Evolutionary conservation across 1,140 invertebrate genomes (phyloP).

Genomic region (Hypothenemus hampei): DNA sequence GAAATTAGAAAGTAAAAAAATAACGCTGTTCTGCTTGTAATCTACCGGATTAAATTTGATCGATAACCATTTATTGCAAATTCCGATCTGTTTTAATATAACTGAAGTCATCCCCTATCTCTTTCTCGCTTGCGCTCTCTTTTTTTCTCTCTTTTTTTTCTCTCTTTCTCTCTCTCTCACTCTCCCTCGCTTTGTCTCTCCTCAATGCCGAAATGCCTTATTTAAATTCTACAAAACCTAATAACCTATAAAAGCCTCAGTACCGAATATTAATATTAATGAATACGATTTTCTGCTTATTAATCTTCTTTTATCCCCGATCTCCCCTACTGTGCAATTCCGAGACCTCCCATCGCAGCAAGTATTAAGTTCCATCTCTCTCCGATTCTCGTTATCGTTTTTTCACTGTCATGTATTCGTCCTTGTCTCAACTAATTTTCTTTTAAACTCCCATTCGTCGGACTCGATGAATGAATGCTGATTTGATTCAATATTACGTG

Average conservation of each 20-base stretch:
- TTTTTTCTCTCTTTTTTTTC: too few species aligned
- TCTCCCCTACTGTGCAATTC: conserved; percentile 25
- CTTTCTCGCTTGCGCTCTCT: too few species aligned
- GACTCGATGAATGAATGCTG: conserved; percentile 20
- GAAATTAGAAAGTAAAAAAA: too few species aligned
- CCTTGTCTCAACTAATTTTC: conserved; percentile 23
- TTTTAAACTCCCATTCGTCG: conserved; percentile 17
- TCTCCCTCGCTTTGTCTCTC: too few species aligned
- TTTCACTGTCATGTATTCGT: conserved; percentile 18
- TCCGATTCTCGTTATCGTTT: conserved; percentile 19
- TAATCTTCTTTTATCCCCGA: conserved; percentile 24
- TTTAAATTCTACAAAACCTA: conserved; percentile 22
- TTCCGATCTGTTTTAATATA: too few species aligned
- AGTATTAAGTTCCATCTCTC: conserved; percentile 16
- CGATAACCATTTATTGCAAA: too few species aligned
- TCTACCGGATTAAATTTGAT: too few species aligned
- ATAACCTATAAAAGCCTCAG: conserved; percentile 14
- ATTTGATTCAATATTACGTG: conserved; percentile 25
- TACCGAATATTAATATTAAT: conserved; percentile 26
- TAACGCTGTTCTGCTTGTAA: too few species aligned
- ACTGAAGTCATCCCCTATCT: too few species aligned
- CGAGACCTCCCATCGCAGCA: conserved; percentile 19
- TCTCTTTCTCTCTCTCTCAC: too few species aligned
- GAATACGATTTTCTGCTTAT: conserved; percentile 28
- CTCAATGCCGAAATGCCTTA: conserved; percentile 12